phyloP scores from a whole-genome alignment of 2,113 vertebrate species.

The Apteryx mantelli region DNA sequence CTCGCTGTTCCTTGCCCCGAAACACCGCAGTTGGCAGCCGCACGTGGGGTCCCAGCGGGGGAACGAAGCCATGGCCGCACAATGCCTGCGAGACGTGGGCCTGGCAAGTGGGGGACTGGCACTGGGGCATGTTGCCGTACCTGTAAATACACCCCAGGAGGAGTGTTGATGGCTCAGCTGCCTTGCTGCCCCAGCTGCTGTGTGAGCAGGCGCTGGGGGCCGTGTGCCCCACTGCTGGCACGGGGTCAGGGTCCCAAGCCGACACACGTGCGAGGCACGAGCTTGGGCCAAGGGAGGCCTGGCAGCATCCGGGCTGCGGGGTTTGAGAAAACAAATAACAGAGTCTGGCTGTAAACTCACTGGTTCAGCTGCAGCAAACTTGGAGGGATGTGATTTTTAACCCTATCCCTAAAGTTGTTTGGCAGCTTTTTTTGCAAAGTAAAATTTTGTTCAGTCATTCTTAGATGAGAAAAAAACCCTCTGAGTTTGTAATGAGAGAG shows the following conservation, averaged over 20 bases:
- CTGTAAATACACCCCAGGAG: not conserved
- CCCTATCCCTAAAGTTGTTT: not conserved
- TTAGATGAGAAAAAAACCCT: not conserved
- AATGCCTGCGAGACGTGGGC: too few relatives aligned
- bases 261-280: fast-evolving
- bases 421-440: not conserved
- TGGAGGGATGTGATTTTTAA: not conserved
- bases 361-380: not conserved
- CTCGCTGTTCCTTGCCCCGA: too few relatives aligned
- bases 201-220: not conserved
- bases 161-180: not conserved
- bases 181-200: fast-evolving
- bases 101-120: too few relatives aligned
- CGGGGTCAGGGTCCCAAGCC: not conserved
- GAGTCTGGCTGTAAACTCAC: not conserved
- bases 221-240: too few relatives aligned
- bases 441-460: not conserved
- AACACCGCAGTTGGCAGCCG: too few relatives aligned
- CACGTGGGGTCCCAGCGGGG: not conserved
- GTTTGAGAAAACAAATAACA: not conserved
- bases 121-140: not conserved
- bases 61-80: fast-evolving
- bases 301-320: not conserved
- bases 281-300: not conserved
- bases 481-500: fast-evolving